These are phyloP conservation scores for Agonopterix alstromeriana DNA, from an alignment of 2,888 invertebrate species.

Conservation along the genomic window DNA sequence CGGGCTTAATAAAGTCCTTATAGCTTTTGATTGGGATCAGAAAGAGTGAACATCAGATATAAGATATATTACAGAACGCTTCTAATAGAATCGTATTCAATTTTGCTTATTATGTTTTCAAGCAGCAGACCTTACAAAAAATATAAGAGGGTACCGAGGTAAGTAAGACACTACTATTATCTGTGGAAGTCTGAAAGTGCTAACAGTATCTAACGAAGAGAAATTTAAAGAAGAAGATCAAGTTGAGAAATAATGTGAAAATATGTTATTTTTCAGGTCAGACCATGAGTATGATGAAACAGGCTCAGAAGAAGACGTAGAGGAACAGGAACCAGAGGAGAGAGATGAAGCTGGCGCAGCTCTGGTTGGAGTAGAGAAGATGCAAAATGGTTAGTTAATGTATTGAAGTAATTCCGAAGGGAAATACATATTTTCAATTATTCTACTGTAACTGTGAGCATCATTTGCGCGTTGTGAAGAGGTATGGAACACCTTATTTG, in stretches of 20 bases:
- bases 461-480: too few relatives aligned
- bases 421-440: too few relatives aligned
- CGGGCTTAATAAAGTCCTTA: too few relatives aligned
- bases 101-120: constrained; percentile 6
- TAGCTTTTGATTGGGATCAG: too few relatives aligned
- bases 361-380: constrained; percentile 47
- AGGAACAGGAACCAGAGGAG: constrained; percentile 82
- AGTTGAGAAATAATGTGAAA: neutral
- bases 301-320: constrained; percentile 83
- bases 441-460: too few relatives aligned
- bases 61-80: too few relatives aligned
- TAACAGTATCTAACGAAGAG: neutral
- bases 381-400: constrained; percentile 50
- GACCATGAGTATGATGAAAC: constrained; percentile 82
- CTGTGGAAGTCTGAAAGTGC: neutral
- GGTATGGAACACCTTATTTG: too few relatives aligned
- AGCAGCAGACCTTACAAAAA: constrained; percentile 58
- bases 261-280: constrained; percentile 60
- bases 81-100: neutral
- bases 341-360: constrained; percentile 70
- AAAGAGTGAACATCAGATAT: too few relatives aligned
- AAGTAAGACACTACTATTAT: constrained; percentile 14
- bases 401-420: neutral
- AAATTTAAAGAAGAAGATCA: neutral
- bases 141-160: constrained; percentile 64